Base-by-base conservation (phyloP, 2,888 invertebrate genomes). In the Nasonovia ribisnigri region DNA sequence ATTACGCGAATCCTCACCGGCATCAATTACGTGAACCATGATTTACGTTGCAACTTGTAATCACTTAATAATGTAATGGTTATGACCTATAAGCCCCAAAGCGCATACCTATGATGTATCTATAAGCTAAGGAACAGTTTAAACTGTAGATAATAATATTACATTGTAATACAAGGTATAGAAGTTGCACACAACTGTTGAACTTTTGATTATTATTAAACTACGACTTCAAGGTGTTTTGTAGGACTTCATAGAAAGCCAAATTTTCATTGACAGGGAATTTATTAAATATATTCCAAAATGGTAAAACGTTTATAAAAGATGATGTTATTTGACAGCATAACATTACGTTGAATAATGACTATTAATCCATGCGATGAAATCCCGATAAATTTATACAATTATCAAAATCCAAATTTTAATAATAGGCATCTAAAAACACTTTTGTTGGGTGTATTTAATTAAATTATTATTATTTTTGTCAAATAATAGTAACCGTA, bases 201-300 rank as follows among this genome's bases (percentile, higher is more conserved):
- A 60, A 92, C 57, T 60, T 87, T 54, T 86, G 77, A 86, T 86
- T n/a, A 91, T 86, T 91, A 87, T 87, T 91, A 60, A 87, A 60
- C 60, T 60, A 92, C 36, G 46, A 48, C 86, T 92, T 43, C 26
- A 0, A 16, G 13, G 46, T 60, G 13, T 26, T 60, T 60, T 20
- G 29, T 57, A 13, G 60, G 89, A 60, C n/a, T 89, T 89, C 88
- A 5, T 43, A 16, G 4, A 42, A 13, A 86, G 13, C 29, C 86
- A n/a, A 86, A 86, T 86, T 46, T 46, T 10, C 77, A 26, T 77
- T 77, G 77, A 36, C 36, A 36, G 36, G 1, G 20, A 77, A 77
- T 36, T 77, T 77, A 77, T 77, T 77, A 36, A 67, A 67, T 67
- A 8, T 20, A 20, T 77, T 77, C 20, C 36, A 77, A 77, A 36